Conservation (phyloP, 1,140 invertebrate genomes). For the Penaeus chinensis region DNA sequence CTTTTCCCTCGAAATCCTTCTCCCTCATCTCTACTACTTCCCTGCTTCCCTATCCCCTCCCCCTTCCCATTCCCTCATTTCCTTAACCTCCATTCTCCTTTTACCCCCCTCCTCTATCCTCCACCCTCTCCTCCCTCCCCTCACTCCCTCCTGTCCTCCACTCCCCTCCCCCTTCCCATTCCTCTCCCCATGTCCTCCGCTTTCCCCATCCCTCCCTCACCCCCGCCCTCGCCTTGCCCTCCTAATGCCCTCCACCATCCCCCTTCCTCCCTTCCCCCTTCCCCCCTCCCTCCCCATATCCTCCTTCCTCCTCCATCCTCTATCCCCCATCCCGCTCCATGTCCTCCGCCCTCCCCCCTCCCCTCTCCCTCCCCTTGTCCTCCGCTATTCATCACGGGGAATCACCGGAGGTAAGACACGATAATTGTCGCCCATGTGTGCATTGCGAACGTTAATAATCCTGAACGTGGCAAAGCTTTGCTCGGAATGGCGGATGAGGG, state of each 20-base stretch:
- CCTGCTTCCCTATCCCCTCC: neutral
- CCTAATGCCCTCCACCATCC: neutral
- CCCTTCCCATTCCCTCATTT: neutral
- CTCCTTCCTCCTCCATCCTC: neutral
- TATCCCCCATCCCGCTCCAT: neutral
- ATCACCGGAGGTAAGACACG: no score
- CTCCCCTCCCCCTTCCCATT: neutral
- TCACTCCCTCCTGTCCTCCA: neutral
- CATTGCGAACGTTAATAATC: no score
- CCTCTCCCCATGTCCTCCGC: neutral
- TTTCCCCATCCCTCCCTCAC: neutral
- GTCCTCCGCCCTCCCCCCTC: neutral
- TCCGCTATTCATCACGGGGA: neutral
- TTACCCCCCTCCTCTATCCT: neutral
- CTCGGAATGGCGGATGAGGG: no score
- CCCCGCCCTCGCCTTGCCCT: neutral
- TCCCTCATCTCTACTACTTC: neutral
- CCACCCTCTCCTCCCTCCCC: neutral
- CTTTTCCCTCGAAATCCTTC: neutral
- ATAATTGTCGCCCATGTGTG: no score
- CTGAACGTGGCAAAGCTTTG: no score
- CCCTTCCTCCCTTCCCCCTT: neutral
- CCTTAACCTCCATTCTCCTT: neutral
- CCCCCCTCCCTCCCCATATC: neutral
- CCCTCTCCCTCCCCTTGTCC: neutral